Evolutionary conservation across 2,888 invertebrate species (phyloP).

Genomic region (Hymenopus coronatus): DNA sequence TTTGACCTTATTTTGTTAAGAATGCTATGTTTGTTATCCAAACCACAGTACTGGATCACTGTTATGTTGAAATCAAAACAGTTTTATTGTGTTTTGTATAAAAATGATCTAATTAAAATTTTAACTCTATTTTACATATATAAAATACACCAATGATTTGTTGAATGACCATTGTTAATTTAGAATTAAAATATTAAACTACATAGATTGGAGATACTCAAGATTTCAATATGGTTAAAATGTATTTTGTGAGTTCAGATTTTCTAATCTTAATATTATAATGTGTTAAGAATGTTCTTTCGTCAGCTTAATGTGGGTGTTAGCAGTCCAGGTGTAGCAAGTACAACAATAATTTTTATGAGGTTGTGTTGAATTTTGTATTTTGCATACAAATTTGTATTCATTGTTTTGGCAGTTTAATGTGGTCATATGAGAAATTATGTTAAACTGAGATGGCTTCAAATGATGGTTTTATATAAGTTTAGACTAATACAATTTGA

Average conservation of each 20-base stretch:
- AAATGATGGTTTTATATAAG: background rate
- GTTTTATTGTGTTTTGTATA: background rate
- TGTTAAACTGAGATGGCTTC: background rate
- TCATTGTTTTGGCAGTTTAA: background rate
- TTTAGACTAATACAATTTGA: too few species aligned
- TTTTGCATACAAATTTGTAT: background rate
- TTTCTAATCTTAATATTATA: constrained; percentile 1
- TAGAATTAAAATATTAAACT: background rate
- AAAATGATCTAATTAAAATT: background rate
- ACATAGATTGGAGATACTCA: background rate
- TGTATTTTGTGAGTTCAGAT: background rate
- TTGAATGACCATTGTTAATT: background rate
- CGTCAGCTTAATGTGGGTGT: background rate
- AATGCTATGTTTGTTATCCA: background rate
- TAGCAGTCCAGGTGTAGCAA: background rate
- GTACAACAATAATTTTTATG: background rate
- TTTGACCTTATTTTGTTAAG: background rate
- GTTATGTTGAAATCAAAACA: background rate
- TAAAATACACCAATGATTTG: background rate
- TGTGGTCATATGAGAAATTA: background rate
- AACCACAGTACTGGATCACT: background rate
- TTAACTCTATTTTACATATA: background rate
- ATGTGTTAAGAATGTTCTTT: background rate
- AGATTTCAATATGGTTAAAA: background rate
- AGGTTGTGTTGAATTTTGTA: background rate